Conservation (phyloP, 2,888 invertebrate genomes). For the Tridacna gigas region DNA sequence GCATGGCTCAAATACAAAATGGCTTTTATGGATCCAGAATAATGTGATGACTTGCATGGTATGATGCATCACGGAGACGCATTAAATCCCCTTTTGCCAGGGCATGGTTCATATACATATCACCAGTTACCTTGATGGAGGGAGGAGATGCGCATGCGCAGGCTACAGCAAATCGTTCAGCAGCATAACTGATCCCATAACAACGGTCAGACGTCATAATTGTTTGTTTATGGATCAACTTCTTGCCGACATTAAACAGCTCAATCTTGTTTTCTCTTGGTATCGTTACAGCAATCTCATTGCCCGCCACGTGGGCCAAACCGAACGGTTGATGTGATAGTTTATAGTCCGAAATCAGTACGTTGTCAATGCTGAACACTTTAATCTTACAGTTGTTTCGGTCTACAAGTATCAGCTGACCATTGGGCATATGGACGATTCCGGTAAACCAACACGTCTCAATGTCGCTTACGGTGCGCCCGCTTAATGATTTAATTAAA, state of each 20-base stretch:
- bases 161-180: slow-evolving; percentile 57
- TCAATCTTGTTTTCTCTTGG: slow-evolving; percentile 64
- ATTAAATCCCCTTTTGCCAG: too few species aligned
- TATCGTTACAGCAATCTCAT: slow-evolving; percentile 61
- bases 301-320: slow-evolving; percentile 39
- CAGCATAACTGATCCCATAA: slow-evolving; percentile 64
- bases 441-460: slow-evolving; percentile 68
- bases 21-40: too few species aligned
- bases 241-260: slow-evolving; percentile 46
- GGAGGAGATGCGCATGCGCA: slow-evolving; percentile 63
- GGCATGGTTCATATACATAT: too few species aligned
- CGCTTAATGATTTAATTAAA: slow-evolving; percentile 33
- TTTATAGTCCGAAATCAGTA: slow-evolving; percentile 47
- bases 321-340: slow-evolving; percentile 66
- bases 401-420: slow-evolving; percentile 61
- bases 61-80: too few species aligned
- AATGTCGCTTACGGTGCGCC: slow-evolving; percentile 55
- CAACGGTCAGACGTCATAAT: slow-evolving; percentile 59
- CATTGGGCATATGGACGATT: slow-evolving; percentile 54
- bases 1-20: too few species aligned
- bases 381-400: slow-evolving; percentile 68
- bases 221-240: slow-evolving; percentile 35
- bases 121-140: slow-evolving; percentile 55
- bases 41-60: too few species aligned
- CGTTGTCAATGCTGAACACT: slow-evolving; percentile 46